Base-by-base conservation (phyloP, 2,113 vertebrate genomes). In the Chinchilla lanigera region DNA sequence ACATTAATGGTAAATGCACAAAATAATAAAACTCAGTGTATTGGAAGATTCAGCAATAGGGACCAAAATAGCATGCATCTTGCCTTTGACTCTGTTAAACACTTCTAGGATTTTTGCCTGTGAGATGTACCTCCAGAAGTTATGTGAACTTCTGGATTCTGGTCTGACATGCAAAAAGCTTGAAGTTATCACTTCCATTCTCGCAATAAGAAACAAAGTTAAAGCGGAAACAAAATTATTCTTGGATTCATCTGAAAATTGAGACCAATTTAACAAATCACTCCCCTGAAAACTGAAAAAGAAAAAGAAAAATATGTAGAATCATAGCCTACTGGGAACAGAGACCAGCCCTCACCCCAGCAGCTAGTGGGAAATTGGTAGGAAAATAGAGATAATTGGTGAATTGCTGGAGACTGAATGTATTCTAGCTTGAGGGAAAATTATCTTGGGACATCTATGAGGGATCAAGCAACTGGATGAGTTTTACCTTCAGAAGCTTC, bases 201-300 rank as follows among this genome's bases (percentile, higher is more conserved):
- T 89, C 50, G 73, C 38, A 90, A 93, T 1, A 84, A 95, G 60
- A 83, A 94, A 89, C 89, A 12, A 54, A 71, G 90, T 22, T 38
- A 83, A 81, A 56, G 22, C 65, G 24, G 78, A 96, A 94, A 61
- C 33, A 44, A 80, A 93, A 26, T 7, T 85, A 14, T 73, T 83
- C 35, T 86, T 47, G 50, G 52, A 24, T 61, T 28, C 54, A 38
- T 84, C 73, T 90, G 38, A 52, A n/a, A 87, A 92, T n/a, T 73
- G 63, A 75, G 30, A n/a, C 84, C 20, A 85, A 65, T 67, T n/a
- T 67, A 28, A 19, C 52, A 65, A 82, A 88, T 24, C 54, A 41
- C 30, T 71, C 11, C 24, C 50, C 65, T 65, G 73, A 89, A 93
- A 63, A 52, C 0, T 82, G 19, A 26, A 69, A 41, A 71, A 4